These are phyloP conservation scores for Charanyca ferruginea DNA, from an alignment of 2,888 invertebrate species.

Conservation along the genomic window DNA sequence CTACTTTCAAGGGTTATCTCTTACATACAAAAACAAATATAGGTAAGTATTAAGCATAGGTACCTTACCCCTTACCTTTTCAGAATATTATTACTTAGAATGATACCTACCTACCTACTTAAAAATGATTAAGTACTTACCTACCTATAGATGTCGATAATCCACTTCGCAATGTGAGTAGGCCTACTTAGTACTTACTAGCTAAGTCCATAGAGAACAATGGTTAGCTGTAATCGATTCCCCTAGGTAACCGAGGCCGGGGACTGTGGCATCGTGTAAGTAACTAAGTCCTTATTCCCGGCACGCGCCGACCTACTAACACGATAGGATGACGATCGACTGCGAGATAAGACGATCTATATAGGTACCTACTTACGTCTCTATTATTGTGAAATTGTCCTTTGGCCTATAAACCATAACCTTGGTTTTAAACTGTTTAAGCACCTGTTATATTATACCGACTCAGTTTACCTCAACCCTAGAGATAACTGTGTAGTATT, in stretches of 20 bases:
- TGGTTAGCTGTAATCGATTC: constrained; percentile 44
- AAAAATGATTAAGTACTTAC: too few species aligned
- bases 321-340: constrained; percentile 63
- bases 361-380: constrained; percentile 26
- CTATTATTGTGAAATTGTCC: constrained; percentile 50
- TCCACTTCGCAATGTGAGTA: constrained; percentile 21
- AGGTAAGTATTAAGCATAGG: too few species aligned
- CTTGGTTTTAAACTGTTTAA: constrained; percentile 14
- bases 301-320: constrained; percentile 81
- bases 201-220: constrained; percentile 23
- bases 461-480: constrained; percentile 36
- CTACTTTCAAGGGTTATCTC: too few species aligned
- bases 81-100: too few species aligned
- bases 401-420: constrained; percentile 35
- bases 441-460: constrained; percentile 8
- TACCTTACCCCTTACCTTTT: too few species aligned
- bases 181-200: too few species aligned
- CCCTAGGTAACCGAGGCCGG: constrained; percentile 31
- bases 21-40: too few species aligned
- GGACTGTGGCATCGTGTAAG: constrained; percentile 5
- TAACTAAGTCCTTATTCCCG: constrained; percentile 65
- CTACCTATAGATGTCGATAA: too few species aligned
- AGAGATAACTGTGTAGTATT: too few species aligned
- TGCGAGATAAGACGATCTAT: constrained; percentile 61
- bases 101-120: too few species aligned